These are phyloP conservation scores for Apostichopus parvimensis DNA, from an alignment of 35 echinoderm and acorn worm species.

Conservation along the genomic window DNA sequence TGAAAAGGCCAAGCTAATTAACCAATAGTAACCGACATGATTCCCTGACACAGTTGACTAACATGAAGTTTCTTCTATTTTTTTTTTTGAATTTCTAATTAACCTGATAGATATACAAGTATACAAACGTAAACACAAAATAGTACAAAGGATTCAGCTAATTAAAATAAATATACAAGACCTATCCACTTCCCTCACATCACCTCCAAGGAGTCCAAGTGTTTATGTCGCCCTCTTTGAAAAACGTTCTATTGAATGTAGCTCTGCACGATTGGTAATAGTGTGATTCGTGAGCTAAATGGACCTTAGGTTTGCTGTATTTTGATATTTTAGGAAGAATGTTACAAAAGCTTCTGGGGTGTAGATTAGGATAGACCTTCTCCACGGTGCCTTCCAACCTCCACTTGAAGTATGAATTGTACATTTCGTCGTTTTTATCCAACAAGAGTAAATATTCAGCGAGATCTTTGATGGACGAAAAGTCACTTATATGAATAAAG, in stretches of 20 bases:
- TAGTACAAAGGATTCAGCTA: too few species aligned
- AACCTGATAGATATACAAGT: too few species aligned
- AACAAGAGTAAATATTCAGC: slow-evolving; percentile 74
- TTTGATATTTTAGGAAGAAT: slow-evolving; percentile 71
- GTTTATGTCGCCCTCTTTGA: slow-evolving; percentile 50
- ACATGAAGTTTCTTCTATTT: too few species aligned
- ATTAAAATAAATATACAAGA: neutral
- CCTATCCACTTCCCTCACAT: neutral
- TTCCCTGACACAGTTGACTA: too few species aligned
- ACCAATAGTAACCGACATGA: too few species aligned
- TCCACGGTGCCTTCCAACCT: slow-evolving; percentile 55
- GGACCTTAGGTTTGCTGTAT: slow-evolving; percentile 49
- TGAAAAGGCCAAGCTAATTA: too few species aligned
- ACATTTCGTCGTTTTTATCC: slow-evolving; percentile 78
- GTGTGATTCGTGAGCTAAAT: slow-evolving; percentile 40
- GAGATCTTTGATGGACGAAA: slow-evolving; percentile 57
- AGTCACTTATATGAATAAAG: slow-evolving; percentile 89
- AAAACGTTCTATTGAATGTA: slow-evolving; percentile 40
- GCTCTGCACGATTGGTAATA: slow-evolving; percentile 69
- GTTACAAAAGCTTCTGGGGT: slow-evolving; percentile 64
- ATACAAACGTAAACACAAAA: too few species aligned
- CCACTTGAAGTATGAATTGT: slow-evolving; percentile 86
- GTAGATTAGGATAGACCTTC: slow-evolving; percentile 64
- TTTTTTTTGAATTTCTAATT: too few species aligned
- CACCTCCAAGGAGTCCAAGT: slow-evolving; percentile 78